A percentile compares a stretch with the other conserved stretches of the same genome.
Evolutionary conservation across 2,888 invertebrate species (phyloP).

Genomic region (Gymnoscelis rufifasciata): DNA sequence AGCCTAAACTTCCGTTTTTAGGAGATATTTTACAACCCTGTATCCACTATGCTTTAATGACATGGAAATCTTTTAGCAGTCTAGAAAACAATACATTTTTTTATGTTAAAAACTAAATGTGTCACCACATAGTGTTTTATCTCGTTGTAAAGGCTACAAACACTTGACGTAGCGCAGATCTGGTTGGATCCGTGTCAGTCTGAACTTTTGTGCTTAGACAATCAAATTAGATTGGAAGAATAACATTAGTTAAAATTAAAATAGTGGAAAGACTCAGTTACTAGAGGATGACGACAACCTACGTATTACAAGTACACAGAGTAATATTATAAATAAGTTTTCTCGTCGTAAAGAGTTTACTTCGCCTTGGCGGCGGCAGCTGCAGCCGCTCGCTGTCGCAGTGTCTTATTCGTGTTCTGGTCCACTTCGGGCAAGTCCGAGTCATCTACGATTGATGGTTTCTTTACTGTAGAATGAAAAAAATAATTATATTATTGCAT

Average conservation of each 20-base stretch:
- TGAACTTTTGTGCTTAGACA: constrained; percentile 37
- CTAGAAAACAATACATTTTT: constrained; percentile 46
- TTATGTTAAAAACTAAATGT: constrained; percentile 24
- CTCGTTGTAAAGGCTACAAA: constrained; percentile 22
- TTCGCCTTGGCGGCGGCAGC: constrained; percentile 76
- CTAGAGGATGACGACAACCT: constrained; percentile 52
- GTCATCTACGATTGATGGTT: constrained; percentile 81
- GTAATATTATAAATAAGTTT: constrained; percentile 17
- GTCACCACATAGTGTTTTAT: constrained; percentile 32
- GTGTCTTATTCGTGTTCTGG: constrained; percentile 89
- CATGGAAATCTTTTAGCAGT: constrained; percentile 52
- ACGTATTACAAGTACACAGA: constrained; percentile 28
- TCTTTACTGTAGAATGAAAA: constrained; percentile 77
- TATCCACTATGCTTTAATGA: constrained; percentile 75
- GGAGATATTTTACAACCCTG: constrained; percentile 79
- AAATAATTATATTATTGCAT: no score
- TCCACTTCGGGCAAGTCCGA: constrained; percentile 96
- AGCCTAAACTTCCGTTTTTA: constrained; percentile 67
- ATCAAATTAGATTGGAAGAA: constrained; percentile 27
- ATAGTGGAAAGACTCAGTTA: constrained; percentile 55
- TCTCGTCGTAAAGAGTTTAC: constrained; percentile 51
- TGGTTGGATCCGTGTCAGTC: constrained; percentile 18
- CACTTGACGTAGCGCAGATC: constrained; percentile 21
- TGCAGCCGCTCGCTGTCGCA: constrained; percentile 80
- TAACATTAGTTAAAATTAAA: constrained; percentile 26